A percentile compares a stretch with the other conserved stretches of the same genome.
phyloP scores from a whole-genome alignment of 1,140 invertebrate species.

The Drosophila teissieri region DNA sequence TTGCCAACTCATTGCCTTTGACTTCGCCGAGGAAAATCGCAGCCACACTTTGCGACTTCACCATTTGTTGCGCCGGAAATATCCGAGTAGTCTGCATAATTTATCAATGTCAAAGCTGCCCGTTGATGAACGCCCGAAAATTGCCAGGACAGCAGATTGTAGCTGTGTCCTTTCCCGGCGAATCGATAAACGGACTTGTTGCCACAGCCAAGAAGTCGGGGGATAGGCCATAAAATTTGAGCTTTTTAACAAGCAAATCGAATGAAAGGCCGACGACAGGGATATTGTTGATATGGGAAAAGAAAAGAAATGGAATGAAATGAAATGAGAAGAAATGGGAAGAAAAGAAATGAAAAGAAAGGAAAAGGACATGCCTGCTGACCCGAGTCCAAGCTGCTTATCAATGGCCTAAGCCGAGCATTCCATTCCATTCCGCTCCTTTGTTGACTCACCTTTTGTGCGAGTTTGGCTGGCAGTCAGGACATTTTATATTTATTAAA shows the following conservation, averaged over 20 bases:
- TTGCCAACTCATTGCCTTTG: conserved; percentile 74
- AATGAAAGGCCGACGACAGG: conserved; percentile 69
- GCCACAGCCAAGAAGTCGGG: conserved; percentile 42
- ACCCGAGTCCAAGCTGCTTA: conserved; percentile 61
- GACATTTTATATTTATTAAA: conserved; percentile 82
- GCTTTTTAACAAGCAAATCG: conserved; percentile 82
- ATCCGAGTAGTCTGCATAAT: conserved; percentile 57
- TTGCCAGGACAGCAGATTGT: conserved; percentile 72
- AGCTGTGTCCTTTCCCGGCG: conserved; percentile 28
- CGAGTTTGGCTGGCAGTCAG: conserved; percentile 15
- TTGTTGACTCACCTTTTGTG: conserved; percentile 70
- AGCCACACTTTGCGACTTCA: conserved; percentile 26
- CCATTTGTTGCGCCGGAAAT: conserved; percentile 65
- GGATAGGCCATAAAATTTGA: conserved; percentile 76
- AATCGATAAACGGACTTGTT: conserved; percentile 76
- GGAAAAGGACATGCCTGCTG: conserved; percentile 51
- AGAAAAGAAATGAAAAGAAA: conserved; percentile 41
- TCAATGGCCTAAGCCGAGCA: conserved; percentile 69
- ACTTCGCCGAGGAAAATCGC: conserved; percentile 41
- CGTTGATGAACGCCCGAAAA: conserved; percentile 68
- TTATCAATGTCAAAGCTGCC: conserved; percentile 77
- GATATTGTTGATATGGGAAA: conserved; percentile 60
- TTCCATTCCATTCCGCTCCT: conserved; percentile 35
- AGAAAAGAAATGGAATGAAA: conserved; percentile 41
- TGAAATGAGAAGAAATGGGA: conserved; percentile 17